Conservation (phyloP, 1,140 invertebrate genomes). For the Drosophila cardini region DNA sequence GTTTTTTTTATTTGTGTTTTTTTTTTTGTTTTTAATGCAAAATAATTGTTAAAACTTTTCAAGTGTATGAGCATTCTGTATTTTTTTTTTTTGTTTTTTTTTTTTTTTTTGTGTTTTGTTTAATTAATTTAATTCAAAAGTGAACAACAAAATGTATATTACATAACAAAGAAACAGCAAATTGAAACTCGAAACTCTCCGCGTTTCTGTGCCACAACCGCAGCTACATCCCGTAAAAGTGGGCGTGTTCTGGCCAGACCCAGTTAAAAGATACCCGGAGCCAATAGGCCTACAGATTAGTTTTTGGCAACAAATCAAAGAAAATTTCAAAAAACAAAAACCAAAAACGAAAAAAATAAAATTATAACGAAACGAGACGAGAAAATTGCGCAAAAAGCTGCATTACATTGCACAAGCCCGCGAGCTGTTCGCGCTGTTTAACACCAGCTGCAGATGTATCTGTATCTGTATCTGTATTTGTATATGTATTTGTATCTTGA, state of each 20-base stretch:
- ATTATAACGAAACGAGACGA: slow-evolving; percentile 40
- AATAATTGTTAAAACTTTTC: slow-evolving; percentile 82
- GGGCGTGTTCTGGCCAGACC: slow-evolving; percentile 13
- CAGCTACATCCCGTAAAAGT: neutral
- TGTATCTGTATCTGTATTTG: slow-evolving; percentile 7
- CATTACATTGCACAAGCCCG: slow-evolving; percentile 60
- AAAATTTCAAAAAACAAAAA: too few relatives aligned
- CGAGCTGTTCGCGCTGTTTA: slow-evolving; percentile 48
- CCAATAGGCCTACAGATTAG: slow-evolving; percentile 71
- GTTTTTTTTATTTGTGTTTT: slow-evolving; percentile 22
- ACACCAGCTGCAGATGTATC: slow-evolving; percentile 35
- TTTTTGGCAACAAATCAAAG: slow-evolving; percentile 79
- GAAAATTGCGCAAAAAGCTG: slow-evolving; percentile 61
- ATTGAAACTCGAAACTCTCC: slow-evolving; percentile 46
- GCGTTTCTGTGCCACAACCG: slow-evolving; percentile 20
- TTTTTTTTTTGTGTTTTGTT: slow-evolving; percentile 27
- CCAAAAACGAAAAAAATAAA: slow-evolving; percentile 19
- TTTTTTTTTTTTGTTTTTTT: slow-evolving; percentile 32
- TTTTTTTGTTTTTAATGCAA: slow-evolving; percentile 46
- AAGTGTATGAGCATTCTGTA: slow-evolving; percentile 83
- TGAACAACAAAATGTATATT: slow-evolving; percentile 72
- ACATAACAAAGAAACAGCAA: slow-evolving; percentile 69
- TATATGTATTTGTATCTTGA: slow-evolving; percentile 14
- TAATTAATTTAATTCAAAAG: slow-evolving; percentile 57
- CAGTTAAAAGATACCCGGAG: slow-evolving; percentile 44